Evolutionary conservation across 2,797 vertebrate species (phyloP).

Genomic region (Ctenopoma multispine): DNA sequence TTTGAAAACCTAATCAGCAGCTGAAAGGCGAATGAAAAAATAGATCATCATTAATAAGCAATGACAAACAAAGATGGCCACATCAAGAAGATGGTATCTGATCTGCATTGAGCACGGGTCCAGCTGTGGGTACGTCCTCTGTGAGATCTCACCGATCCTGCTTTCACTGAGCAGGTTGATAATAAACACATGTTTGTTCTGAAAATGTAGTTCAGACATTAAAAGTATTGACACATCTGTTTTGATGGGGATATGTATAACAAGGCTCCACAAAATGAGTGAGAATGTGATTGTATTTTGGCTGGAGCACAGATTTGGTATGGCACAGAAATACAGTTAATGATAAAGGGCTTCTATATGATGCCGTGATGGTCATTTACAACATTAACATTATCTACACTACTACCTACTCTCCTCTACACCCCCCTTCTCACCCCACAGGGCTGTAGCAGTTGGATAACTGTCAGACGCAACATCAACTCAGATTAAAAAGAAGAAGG

Average conservation of each 20-base stretch:
- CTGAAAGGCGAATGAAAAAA: slow-evolving; percentile 44
- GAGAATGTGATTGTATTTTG: no score
- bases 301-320: no score
- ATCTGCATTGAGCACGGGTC: slow-evolving; percentile 26
- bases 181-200: slow-evolving; percentile 49
- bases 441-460: background rate
- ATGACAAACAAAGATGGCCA: slow-evolving; percentile 10
- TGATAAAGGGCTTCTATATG: no score
- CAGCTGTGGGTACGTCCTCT: slow-evolving; percentile 48
- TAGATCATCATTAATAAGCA: slow-evolving; percentile 32
- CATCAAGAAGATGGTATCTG: slow-evolving; percentile 31
- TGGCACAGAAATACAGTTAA: no score
- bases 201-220: no score
- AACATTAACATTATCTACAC: no score
- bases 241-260: no score
- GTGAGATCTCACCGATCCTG: slow-evolving; percentile 46
- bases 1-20: slow-evolving; percentile 43
- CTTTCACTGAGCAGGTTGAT: slow-evolving; percentile 38
- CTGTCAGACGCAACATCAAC: slow-evolving; percentile 4
- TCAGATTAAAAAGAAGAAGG: background rate
- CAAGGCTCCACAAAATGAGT: no score
- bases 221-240: background rate
- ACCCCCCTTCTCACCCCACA: no score
- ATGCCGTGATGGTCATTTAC: no score
- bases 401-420: background rate